Percentiles rank a stretch among this genome's conserved stretches.
Conservation (phyloP, 2,113 vertebrate genomes). For the Gallinago jamesoni region DNA sequence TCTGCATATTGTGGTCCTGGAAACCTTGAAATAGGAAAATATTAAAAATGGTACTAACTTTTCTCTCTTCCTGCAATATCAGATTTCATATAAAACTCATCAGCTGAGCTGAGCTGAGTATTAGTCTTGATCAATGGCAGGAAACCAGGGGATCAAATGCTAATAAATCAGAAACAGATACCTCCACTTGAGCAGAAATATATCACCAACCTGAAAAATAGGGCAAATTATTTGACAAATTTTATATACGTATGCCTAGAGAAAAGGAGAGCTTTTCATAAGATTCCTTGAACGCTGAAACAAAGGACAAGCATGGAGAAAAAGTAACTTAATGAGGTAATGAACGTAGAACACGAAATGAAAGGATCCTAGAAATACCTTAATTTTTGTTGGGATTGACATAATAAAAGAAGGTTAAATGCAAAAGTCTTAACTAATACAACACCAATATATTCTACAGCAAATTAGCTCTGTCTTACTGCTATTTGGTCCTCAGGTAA, state of each 20-base stretch:
- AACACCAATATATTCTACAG: background rate
- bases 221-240: slow-evolving; percentile 78
- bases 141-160: slow-evolving; percentile 93
- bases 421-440: background rate
- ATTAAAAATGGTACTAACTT: slow-evolving; percentile 74
- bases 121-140: slow-evolving; percentile 98
- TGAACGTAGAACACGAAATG: background rate
- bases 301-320: background rate
- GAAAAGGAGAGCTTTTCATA: slow-evolving; percentile 32
- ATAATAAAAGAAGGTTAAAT: background rate
- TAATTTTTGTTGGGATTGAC: background rate
- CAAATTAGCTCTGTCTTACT: background rate
- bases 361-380: background rate
- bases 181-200: slow-evolving; percentile 73
- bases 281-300: slow-evolving; percentile 19
- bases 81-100: slow-evolving; percentile 91
- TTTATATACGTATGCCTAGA: slow-evolving; percentile 48
- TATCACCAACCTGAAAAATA: slow-evolving; percentile 77
- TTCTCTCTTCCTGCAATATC: slow-evolving; percentile 83
- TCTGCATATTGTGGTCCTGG: background rate
- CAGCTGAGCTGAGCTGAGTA: slow-evolving; percentile 85
- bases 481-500: background rate
- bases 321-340: background rate
- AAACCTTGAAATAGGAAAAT: slow-evolving; percentile 61
- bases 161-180: slow-evolving; percentile 97